Conservation (phyloP, 2,113 vertebrate species). For the Nothoprocta perdicaria region DNA sequence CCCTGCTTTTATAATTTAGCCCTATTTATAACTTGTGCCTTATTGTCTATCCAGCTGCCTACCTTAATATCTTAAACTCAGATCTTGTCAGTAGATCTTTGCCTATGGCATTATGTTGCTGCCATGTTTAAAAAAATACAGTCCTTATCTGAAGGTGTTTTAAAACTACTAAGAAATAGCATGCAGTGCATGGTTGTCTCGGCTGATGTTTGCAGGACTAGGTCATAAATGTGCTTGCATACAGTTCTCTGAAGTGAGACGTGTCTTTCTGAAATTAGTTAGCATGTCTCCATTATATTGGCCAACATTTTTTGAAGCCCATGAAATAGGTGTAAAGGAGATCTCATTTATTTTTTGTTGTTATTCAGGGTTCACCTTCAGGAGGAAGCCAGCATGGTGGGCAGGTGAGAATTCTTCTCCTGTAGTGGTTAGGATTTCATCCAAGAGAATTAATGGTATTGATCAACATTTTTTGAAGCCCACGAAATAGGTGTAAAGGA, state of each 20-base stretch:
- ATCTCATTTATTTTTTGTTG: background rate
- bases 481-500: background rate
- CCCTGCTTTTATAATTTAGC: background rate
- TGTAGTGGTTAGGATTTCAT: background rate
- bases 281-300: background rate
- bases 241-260: background rate
- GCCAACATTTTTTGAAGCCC: background rate
- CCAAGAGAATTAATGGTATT: background rate
- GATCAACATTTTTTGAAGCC: background rate
- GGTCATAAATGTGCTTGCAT: background rate
- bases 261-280: background rate
- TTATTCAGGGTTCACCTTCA: slow-evolving; percentile 26
- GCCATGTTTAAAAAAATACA: background rate
- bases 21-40: background rate
- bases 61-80: background rate
- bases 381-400: slow-evolving; percentile 38
- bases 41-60: background rate
- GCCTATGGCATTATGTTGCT: background rate
- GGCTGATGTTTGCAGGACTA: background rate
- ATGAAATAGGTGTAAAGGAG: background rate
- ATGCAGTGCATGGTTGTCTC: background rate
- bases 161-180: background rate
- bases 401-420: slow-evolving; percentile 36
- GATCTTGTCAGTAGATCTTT: background rate
- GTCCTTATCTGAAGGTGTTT: background rate